Percentiles rank a stretch among this genome's conserved stretches.
Conservation (phyloP, 2,888 invertebrate genomes). For the Phaedon cochleariae region DNA sequence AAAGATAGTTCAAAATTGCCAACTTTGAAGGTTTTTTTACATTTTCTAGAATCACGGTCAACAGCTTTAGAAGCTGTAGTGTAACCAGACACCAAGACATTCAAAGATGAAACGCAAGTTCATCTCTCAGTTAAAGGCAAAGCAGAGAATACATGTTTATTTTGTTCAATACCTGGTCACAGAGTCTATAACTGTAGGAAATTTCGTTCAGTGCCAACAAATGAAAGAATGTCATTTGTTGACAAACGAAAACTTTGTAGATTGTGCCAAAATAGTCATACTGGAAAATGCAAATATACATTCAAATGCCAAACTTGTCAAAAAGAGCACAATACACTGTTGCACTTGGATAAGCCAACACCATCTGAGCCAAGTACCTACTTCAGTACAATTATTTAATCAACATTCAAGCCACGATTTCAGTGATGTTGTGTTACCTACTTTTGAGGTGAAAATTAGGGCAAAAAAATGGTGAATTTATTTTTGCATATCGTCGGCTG, state of each 20-base stretch:
- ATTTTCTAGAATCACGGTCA: slow-evolving; percentile 14
- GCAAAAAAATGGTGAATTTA: not conserved
- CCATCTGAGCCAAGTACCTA: not conserved
- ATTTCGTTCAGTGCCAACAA: slow-evolving; percentile 6
- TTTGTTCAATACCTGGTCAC: slow-evolving; percentile 15
- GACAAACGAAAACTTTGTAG: slow-evolving; percentile 7
- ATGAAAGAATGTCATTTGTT: slow-evolving; percentile 11
- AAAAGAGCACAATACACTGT: slow-evolving; percentile 10
- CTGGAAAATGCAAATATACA: slow-evolving; percentile 11
- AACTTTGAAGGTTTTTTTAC: slow-evolving; percentile 21
- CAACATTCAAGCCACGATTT: not conserved
- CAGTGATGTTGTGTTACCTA: not conserved
- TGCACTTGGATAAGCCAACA: slow-evolving; percentile 3
- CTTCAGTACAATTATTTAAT: not conserved
- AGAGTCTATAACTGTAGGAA: slow-evolving; percentile 25
- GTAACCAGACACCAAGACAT: not conserved
- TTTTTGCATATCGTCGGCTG: too few relatives aligned
- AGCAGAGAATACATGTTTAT: slow-evolving; percentile 3
- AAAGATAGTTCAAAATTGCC: slow-evolving; percentile 20
- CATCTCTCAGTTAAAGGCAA: not conserved
- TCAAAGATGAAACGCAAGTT: slow-evolving; percentile 10
- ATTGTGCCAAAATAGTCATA: slow-evolving; percentile 8
- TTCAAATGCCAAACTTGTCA: slow-evolving; percentile 13
- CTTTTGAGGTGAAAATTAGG: not conserved
- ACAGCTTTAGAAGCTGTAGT: not conserved